Base-by-base conservation (phyloP, 1,140 invertebrate species). In the Neuroterus valhalla region DNA sequence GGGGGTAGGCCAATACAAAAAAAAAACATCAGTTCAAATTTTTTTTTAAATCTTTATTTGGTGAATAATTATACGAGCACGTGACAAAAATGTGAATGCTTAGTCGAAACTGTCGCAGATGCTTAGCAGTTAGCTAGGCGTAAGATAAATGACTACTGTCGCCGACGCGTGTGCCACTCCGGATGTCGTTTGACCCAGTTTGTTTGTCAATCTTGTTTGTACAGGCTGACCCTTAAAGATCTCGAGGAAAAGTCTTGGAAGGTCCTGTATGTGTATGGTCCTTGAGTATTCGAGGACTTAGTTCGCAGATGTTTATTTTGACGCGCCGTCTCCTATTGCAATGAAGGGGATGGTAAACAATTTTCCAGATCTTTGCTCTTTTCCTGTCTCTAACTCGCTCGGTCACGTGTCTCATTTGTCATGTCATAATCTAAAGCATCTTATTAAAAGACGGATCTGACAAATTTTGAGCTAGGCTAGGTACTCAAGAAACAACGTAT, bases 241-340 rank as follows among this genome's bases (percentile, higher is more conserved):
- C 74, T 81, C 74, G 78, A 62, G 21, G 78, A 70, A 81, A 69
- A 26, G 55, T 70, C 77, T 67, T 72, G 68, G 69, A 72, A 84
- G 81, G 73, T 79, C 76, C 71, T 78, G 74, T 78, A 78, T 79
- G 80, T 78, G 74, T 78, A 78, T 79, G 80, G 78, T 81, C 78
- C 79, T 81, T 76, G 72, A 85, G 76, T 72, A 79, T 73, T 75
- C 77, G 71, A 85, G 78, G 75, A 79, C 78, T 75, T 77, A 79
- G 74, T 72, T 80, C 77, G 78, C 86, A 87, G 85, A 86, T 87
- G 86, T 86, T 85, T 88, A 88, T 86, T 88, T 84, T 85, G 77
- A 83, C 78, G 75, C 77, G 72, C 80, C 70, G 82, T 76, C 45
- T 79, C 71, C 50, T 21, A 38, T 55, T 69, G 31, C n/a, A 43